Base-by-base conservation (phyloP, 2,888 invertebrate species). In the Mongoloraphidia duomilia region DNA sequence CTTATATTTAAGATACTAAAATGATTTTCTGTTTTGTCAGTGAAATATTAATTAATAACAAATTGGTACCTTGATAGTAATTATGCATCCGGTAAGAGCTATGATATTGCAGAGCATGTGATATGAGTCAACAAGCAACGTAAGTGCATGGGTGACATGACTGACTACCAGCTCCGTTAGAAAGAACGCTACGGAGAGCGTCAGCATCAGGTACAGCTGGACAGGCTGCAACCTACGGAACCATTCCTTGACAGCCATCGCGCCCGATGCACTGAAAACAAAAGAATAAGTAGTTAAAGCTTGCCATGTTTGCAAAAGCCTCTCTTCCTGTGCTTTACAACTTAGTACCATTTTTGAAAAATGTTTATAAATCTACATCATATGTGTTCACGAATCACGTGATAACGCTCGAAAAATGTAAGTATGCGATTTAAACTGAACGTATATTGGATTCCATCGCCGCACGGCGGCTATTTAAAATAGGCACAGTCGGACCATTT, bases 81-180 rank as follows among this genome's bases (percentile, higher is more conserved):
- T 71, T 59, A 89, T 79, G 61, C 84, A 87, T 35, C 88, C 85
- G 40, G 77, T 70, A 49, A 95, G 77, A 9, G 93, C 90, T 49
- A 95, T 80, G 37, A 94, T 84, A 62, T 95, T 88, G 67, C 93
- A 94, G 46, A 96, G 77, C 76, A 92, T 89, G 69, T 95, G 93
- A 70, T 94, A 95, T 9, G 93, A 84, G 65, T 93, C 91, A 57
- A 93, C 86, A 44, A 94, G 79, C 10, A 95, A 75, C 1, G 94
- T 93, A 45, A 95, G 77, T 1, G 93, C 88, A 68, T 95, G 90
- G 2, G 93, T 91, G 58, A 90, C 72, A 66, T 95, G 88, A 52
- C 92, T 90, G 9, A 89, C 80, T 56, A 86, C 76, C 58, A 95
- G 74, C 62, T 94, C 86, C 4, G 86, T 80, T 55, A 85, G 67